Conservation (phyloP, 2,113 vertebrate species). For the Sinocyclocheilus anshuiensis region DNA sequence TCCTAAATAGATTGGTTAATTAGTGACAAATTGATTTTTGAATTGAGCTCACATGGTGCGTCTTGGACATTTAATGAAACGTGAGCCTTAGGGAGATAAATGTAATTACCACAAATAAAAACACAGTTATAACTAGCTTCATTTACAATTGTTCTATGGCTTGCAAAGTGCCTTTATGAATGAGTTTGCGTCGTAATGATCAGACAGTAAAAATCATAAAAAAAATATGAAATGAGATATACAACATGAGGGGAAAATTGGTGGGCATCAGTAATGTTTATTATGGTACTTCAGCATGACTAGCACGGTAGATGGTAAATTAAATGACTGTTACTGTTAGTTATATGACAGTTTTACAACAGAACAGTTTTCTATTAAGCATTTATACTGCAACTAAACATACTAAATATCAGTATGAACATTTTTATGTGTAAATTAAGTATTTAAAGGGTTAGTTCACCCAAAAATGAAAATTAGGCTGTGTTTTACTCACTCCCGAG, state of each 20-base stretch:
- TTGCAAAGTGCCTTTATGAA: not conserved
- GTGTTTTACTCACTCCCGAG: too few relatives aligned
- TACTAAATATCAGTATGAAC: too few relatives aligned
- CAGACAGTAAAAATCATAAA: not conserved
- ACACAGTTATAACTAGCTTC: slow-evolving; percentile 27
- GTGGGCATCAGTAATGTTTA: not conserved
- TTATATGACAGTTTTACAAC: slow-evolving; percentile 2
- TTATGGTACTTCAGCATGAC: not conserved
- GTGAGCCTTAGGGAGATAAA: not conserved
- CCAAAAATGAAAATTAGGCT: too few relatives aligned
- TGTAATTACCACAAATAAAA: slow-evolving; percentile 19
- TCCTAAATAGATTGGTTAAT: slow-evolving; percentile 4
- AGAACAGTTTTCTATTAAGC: not conserved
- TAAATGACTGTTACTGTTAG: not conserved
- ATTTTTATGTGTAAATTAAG: not conserved
- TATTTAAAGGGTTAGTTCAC: not conserved
- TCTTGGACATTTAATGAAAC: slow-evolving; percentile 37
- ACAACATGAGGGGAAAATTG: not conserved
- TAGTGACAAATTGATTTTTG: slow-evolving; percentile 3
- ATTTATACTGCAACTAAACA: not conserved
- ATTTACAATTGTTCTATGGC: not conserved
- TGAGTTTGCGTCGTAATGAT: not conserved
- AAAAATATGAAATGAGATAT: not conserved
- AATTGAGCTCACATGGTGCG: not conserved
- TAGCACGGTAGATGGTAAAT: not conserved